These are phyloP conservation scores for Macrostomum lignano DNA, from an alignment of 1,140 invertebrate genomes.

Conservation along the genomic window DNA sequence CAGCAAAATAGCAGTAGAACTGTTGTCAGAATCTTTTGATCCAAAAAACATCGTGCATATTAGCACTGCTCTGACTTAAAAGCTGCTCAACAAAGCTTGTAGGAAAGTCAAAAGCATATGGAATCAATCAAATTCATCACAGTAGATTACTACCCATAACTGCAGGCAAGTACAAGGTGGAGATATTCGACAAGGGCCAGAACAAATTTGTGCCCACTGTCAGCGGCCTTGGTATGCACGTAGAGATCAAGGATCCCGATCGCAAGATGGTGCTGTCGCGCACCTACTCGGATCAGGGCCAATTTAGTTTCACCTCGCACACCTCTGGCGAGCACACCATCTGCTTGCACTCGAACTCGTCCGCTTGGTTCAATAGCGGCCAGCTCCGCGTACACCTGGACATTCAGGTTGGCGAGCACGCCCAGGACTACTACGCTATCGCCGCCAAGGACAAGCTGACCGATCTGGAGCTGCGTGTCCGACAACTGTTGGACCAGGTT, in stretches of 20 bases:
- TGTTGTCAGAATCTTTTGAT: too few relatives aligned
- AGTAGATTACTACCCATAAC: too few relatives aligned
- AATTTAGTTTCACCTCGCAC: conserved; percentile 82
- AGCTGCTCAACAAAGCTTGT: too few relatives aligned
- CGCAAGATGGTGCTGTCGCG: conserved; percentile 16
- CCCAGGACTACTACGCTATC: conserved; percentile 77
- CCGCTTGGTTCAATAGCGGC: conserved; percentile 53
- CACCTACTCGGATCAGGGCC: conserved; percentile 69
- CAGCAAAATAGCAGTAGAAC: too few relatives aligned
- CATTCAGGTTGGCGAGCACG: conserved; percentile 94
- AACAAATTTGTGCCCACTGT: conserved; percentile 30
- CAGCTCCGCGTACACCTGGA: conserved; percentile 71
- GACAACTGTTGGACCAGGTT: conserved; percentile 83
- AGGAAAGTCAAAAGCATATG: too few relatives aligned
- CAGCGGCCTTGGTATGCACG: conserved; percentile 85
- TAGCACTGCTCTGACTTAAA: too few relatives aligned
- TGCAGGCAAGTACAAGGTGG: conserved; percentile 79
- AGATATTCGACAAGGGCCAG: conserved; percentile 23
- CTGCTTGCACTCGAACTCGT: conserved; percentile 82
- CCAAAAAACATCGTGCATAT: too few relatives aligned
- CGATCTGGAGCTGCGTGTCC: conserved; percentile 67
- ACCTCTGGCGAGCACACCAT: conserved; percentile 84
- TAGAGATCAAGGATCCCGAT: conserved; percentile 79
- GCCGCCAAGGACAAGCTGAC: conserved; percentile 89
- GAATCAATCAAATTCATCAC: too few relatives aligned